Percentiles rank a stretch among this genome's conserved stretches.
Conservation (phyloP, 2,113 vertebrate genomes). For the Natator depressus region DNA sequence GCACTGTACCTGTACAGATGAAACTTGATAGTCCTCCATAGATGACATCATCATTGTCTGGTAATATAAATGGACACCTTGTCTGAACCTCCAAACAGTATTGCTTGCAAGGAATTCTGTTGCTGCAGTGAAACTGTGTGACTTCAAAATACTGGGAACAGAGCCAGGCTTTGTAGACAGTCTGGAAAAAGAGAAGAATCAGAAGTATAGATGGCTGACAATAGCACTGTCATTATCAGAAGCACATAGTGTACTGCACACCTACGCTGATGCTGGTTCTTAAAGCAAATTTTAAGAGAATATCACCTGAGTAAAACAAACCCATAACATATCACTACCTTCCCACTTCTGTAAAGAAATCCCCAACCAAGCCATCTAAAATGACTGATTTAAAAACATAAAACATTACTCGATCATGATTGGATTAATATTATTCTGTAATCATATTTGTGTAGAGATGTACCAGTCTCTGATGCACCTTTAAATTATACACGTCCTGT, state of each 20-base stretch:
- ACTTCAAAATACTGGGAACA: constrained; percentile 99
- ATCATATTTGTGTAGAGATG: neutral
- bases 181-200: constrained; percentile 82
- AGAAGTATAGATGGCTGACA: constrained; percentile 52
- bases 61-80: constrained; percentile 97
- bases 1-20: constrained; percentile 95
- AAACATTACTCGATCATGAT: neutral
- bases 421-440: neutral
- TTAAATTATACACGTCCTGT: neutral
- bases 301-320: neutral
- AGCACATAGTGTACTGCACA: constrained; percentile 14
- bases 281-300: neutral
- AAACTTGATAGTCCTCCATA: constrained; percentile 99
- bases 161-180: constrained; percentile 99
- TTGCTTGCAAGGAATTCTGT: constrained; percentile 97
- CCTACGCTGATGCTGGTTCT: constrained; percentile 11
- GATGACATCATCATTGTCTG: constrained; percentile 98
- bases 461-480: neutral
- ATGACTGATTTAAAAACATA: neutral
- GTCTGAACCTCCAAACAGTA: constrained; percentile 99
- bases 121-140: constrained; percentile 97
- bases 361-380: neutral
- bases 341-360: neutral
- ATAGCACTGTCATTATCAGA: neutral
- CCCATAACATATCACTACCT: neutral